Conservation (phyloP, 2,888 invertebrate species). For the Tetrapedia diversipes region DNA sequence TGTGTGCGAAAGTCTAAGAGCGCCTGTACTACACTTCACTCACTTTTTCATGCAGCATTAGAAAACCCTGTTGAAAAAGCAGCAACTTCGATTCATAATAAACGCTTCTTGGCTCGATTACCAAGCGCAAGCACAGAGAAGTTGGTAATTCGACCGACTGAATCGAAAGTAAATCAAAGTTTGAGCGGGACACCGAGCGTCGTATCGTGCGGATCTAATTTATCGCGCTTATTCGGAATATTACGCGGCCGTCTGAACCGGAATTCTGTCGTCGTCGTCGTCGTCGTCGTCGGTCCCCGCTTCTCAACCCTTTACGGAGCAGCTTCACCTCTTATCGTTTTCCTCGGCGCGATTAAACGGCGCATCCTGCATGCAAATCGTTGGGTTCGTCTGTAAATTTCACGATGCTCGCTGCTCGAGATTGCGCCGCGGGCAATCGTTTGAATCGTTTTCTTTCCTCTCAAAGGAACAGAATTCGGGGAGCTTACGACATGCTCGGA, state of each 20-base stretch:
- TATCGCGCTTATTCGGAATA: background rate
- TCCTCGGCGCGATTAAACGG: background rate
- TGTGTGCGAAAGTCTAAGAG: too few relatives aligned
- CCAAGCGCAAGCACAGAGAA: background rate
- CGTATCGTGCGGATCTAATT: background rate
- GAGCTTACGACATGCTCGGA: background rate
- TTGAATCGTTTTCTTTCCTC: background rate
- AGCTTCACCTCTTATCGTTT: background rate
- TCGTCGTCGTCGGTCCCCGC: too few relatives aligned
- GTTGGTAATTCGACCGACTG: background rate
- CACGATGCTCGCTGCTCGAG: background rate
- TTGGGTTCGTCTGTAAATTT: background rate
- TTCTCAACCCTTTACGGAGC: background rate
- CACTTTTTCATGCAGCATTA: too few relatives aligned
- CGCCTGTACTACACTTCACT: too few relatives aligned
- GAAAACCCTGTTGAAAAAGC: conserved; percentile 1
- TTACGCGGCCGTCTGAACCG: background rate
- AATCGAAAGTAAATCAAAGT: conserved; percentile 13
- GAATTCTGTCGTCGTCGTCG: background rate
- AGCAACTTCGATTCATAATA: background rate
- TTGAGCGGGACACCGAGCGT: background rate
- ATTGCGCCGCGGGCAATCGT: background rate
- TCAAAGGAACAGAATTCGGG: background rate
- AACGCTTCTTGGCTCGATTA: background rate
- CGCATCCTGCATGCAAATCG: too few relatives aligned